phyloP scores from a whole-genome alignment of 1,140 invertebrate species.

The Trichonephila inaurata region DNA sequence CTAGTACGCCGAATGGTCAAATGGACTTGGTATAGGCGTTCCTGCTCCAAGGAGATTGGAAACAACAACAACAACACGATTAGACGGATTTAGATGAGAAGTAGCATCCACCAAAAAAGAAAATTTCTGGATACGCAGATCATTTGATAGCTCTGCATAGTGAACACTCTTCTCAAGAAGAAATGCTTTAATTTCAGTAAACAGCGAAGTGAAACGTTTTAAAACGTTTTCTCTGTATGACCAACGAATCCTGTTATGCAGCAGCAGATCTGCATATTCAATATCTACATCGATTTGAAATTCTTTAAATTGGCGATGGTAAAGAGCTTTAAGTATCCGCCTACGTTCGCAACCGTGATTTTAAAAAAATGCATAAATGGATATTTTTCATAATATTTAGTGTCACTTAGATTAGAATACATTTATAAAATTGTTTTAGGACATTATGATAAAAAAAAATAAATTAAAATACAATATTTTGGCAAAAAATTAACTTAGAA shows the following conservation, averaged over 20 bases:
- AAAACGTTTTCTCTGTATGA: constrained; percentile 77
- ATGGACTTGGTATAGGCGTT: too few relatives aligned
- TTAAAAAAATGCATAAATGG: too few relatives aligned
- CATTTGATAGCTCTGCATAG: background rate
- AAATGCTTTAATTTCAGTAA: constrained; percentile 76
- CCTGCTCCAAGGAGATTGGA: too few relatives aligned
- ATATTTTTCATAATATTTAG: too few relatives aligned
- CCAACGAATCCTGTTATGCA: constrained; percentile 79
- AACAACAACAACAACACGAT: constrained; percentile 7
- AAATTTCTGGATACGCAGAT: background rate
- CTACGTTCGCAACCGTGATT: too few relatives aligned
- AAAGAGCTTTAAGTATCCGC: constrained; percentile 69
- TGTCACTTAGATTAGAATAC: too few relatives aligned
- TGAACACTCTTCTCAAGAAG: constrained; percentile 60
- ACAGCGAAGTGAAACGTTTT: constrained; percentile 77
- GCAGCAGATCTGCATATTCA: constrained; percentile 79
- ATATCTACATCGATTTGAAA: constrained; percentile 78
- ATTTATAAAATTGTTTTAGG: too few relatives aligned
- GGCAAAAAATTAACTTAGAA: too few relatives aligned
- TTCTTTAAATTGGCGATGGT: constrained; percentile 79
- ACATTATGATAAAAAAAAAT: too few relatives aligned
- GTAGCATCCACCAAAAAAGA: background rate
- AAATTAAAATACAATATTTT: too few relatives aligned
- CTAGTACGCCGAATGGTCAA: too few relatives aligned
- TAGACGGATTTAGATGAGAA: background rate